phyloP scores from a whole-genome alignment of 2,113 vertebrate species.

The Pionites leucogaster region DNA sequence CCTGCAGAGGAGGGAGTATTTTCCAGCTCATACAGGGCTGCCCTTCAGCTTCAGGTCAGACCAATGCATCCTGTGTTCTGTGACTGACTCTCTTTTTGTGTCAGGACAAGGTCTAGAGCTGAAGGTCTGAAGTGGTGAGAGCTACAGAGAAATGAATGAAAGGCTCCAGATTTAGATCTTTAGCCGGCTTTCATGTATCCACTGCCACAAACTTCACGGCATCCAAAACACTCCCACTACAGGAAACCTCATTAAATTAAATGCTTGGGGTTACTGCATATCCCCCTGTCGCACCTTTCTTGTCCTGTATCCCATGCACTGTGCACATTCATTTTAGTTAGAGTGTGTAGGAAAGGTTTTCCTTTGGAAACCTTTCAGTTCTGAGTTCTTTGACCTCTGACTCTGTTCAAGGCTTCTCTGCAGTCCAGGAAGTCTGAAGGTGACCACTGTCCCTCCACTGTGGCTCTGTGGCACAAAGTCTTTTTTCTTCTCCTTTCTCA shows the following conservation, averaged over 20 bases:
- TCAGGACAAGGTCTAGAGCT: neutral
- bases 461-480: neutral
- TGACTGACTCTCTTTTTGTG: neutral
- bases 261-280: neutral
- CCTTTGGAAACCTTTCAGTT: neutral
- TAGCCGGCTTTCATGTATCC: neutral
- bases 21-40: neutral
- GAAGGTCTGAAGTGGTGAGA: neutral
- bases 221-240: neutral
- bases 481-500: neutral
- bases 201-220: neutral
- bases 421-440: neutral
- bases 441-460: neutral
- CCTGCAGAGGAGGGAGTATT: neutral
- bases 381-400: neutral
- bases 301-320: neutral
- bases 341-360: neutral
- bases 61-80: neutral
- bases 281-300: accelerated
- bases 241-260: neutral
- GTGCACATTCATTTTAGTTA: neutral
- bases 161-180: neutral
- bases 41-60: neutral
- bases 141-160: neutral
- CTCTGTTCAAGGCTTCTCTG: neutral